These are phyloP conservation scores for Drosophila paramelanica DNA, from an alignment of 2,888 invertebrate species.

Conservation along the genomic window DNA sequence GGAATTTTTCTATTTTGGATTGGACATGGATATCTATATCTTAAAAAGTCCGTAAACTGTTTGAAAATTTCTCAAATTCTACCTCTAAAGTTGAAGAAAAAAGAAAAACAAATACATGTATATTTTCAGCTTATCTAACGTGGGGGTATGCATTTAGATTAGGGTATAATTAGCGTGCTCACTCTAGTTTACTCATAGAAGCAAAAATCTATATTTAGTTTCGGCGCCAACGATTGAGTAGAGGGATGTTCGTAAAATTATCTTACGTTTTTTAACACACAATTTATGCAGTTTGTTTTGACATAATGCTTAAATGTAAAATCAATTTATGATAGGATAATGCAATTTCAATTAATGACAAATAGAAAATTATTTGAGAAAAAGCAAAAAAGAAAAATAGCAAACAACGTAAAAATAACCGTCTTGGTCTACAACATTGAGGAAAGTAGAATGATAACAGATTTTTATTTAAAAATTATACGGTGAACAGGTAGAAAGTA, in stretches of 20 bases:
- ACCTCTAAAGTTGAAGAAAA: too few relatives aligned
- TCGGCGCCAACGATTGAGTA: slow-evolving; percentile 13
- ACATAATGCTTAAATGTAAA: background rate
- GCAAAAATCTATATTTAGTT: slow-evolving; percentile 36
- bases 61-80: too few relatives aligned
- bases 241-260: slow-evolving; percentile 6
- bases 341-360: background rate
- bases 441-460: too few relatives aligned
- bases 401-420: too few relatives aligned
- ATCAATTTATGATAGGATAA: background rate
- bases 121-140: too few relatives aligned
- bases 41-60: too few relatives aligned
- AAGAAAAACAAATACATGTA: too few relatives aligned
- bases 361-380: background rate
- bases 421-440: background rate
- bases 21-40: too few relatives aligned
- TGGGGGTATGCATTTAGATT: background rate
- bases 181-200: slow-evolving; percentile 1
- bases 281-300: background rate
- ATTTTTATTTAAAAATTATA: background rate
- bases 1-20: too few relatives aligned
- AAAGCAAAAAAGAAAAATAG: background rate
- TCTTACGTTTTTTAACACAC: background rate
- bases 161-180: slow-evolving; percentile 34
- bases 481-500: slow-evolving; percentile 1